A percentile compares a stretch with the other conserved stretches of the same genome.
Evolutionary conservation across 1,140 invertebrate genomes (phyloP).

Genomic region (Acromyrmex heyeri): DNA sequence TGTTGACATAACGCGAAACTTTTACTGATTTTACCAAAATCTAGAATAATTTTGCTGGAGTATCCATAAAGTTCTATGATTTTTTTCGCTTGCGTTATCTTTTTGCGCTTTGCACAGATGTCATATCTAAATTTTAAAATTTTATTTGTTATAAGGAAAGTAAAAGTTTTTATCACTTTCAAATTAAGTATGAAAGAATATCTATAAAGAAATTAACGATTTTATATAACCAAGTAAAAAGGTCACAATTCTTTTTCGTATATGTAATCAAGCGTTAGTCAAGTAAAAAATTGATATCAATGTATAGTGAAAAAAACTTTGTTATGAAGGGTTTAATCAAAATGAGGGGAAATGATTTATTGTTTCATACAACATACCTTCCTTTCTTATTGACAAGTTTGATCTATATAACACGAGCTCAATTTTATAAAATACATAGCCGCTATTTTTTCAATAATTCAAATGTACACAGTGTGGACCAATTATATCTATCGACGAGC

Average conservation of each 20-base stretch:
- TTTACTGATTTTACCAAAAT: slow-evolving; percentile 14
- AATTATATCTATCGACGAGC: slow-evolving; percentile 31
- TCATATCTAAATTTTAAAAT: neutral
- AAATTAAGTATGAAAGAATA: slow-evolving; percentile 5
- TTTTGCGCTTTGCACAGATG: neutral
- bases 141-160: neutral
- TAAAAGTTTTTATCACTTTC: neutral
- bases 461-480: neutral
- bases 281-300: neutral
- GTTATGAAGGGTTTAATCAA: neutral
- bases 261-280: neutral
- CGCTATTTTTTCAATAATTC: slow-evolving; percentile 28
- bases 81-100: neutral
- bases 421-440: slow-evolving; percentile 1
- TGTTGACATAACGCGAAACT: slow-evolving; percentile 15
- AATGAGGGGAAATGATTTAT: slow-evolving; percentile 14
- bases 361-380: slow-evolving; percentile 11
- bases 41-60: neutral
- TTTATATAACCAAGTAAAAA: neutral
- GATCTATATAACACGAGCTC: slow-evolving; percentile 26
- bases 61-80: neutral
- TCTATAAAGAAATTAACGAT: neutral
- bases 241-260: neutral
- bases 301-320: neutral
- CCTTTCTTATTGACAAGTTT: neutral